Conservation (phyloP, 2,888 invertebrate genomes). For the Agrotis clavis region DNA sequence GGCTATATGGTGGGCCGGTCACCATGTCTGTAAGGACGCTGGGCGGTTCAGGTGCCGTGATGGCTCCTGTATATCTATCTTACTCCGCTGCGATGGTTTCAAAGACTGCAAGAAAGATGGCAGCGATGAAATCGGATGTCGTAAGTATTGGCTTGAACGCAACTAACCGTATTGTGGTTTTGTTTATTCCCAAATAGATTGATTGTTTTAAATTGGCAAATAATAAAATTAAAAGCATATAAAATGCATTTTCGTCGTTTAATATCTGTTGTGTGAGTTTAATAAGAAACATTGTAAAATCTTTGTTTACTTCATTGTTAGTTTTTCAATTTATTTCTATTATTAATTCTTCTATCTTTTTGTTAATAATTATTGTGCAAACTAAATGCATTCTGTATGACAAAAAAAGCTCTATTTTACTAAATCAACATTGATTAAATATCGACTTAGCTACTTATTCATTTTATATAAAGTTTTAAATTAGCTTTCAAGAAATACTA, state of each 20-base stretch:
- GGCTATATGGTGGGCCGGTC: slow-evolving; percentile 79
- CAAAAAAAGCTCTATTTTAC: neutral
- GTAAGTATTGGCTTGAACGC: slow-evolving; percentile 86
- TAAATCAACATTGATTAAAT: neutral
- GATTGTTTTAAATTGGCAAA: neutral
- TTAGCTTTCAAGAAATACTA: neutral
- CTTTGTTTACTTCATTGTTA: neutral
- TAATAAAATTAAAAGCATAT: neutral
- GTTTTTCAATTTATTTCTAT: no score
- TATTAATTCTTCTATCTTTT: no score
- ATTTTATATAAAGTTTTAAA: neutral
- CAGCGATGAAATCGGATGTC: slow-evolving; percentile 92
- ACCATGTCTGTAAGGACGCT: slow-evolving; percentile 83
- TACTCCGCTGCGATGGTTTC: slow-evolving; percentile 94
- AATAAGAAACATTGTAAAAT: neutral
- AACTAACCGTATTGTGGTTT: slow-evolving; percentile 55
- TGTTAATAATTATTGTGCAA: no score
- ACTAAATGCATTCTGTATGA: neutral
- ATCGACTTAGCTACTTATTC: neutral
- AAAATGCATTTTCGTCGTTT: neutral
- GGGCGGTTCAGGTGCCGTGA: slow-evolving; percentile 94
- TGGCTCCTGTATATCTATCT: slow-evolving; percentile 93
- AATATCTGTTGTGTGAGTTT: neutral
- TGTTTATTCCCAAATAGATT: slow-evolving; percentile 27
- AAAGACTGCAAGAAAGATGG: slow-evolving; percentile 93